Evolutionary conservation across 1,140 invertebrate species (phyloP).

Genomic region (Drosophila aff.): DNA sequence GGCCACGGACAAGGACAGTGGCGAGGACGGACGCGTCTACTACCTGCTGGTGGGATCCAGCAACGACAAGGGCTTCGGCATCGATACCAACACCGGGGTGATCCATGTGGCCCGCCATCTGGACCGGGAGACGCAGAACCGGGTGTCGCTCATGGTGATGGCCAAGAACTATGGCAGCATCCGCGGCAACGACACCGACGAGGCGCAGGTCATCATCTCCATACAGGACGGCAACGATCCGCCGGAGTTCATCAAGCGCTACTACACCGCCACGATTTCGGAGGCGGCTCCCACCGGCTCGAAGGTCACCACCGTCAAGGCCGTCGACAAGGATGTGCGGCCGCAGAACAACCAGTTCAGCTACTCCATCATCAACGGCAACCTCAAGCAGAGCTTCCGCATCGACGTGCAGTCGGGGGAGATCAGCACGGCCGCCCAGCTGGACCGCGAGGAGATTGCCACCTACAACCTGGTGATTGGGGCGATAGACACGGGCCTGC

Average conservation of each 20-base stretch:
- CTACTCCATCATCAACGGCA: conserved; percentile 95
- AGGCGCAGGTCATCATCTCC: conserved; percentile 96
- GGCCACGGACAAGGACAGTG: conserved; percentile 96
- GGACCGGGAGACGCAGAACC: conserved; percentile 95
- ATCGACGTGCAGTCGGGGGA: conserved; percentile 94
- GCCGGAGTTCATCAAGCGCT: conserved; percentile 92
- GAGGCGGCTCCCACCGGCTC: conserved; percentile 91
- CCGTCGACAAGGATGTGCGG: conserved; percentile 95
- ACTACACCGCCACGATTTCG: conserved; percentile 91
- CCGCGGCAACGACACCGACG: conserved; percentile 96
- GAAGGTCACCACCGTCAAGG: conserved; percentile 92
- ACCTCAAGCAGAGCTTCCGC: conserved; percentile 93
- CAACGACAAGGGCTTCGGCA: conserved; percentile 95
- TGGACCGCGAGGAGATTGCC: conserved; percentile 93
- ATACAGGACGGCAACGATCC: conserved; percentile 98
- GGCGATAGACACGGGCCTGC: conserved; percentile 94
- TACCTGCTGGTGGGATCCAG: conserved; percentile 97
- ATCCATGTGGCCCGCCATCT: conserved; percentile 93
- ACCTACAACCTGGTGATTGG: conserved; percentile 93
- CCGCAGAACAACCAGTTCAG: conserved; percentile 96
- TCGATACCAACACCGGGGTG: conserved; percentile 93
- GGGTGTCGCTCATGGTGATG: conserved; percentile 95
- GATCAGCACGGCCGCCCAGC: conserved; percentile 90
- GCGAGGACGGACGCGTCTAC: conserved; percentile 96
- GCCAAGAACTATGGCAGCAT: conserved; percentile 98